phyloP scores from a whole-genome alignment of 2,113 vertebrate genomes.

The Oreochromis tanganicae region DNA sequence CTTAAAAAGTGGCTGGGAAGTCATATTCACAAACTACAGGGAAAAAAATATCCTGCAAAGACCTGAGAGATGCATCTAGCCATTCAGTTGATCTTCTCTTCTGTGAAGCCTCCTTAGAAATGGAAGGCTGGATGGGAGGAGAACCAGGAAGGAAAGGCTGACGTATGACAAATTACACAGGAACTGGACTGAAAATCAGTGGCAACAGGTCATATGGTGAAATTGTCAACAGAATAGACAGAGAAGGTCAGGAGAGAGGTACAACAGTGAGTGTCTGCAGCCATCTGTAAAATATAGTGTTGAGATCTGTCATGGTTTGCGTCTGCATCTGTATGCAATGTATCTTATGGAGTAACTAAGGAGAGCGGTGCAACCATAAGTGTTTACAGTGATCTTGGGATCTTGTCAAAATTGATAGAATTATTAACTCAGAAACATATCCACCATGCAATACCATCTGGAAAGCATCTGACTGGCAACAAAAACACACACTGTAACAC shows the following conservation, averaged over 20 bases:
- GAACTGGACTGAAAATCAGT: neutral
- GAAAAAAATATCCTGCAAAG: accelerated
- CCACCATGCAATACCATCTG: neutral
- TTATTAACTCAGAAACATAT: neutral
- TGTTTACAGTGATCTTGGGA: accelerated
- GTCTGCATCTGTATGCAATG: accelerated
- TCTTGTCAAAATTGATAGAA: accelerated
- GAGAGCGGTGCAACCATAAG: neutral
- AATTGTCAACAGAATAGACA: neutral
- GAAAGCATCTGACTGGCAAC: neutral
- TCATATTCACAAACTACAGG: accelerated
- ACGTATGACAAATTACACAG: neutral
- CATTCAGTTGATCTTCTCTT: neutral
- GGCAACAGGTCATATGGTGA: accelerated
- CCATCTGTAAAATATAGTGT: neutral
- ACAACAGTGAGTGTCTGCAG: neutral
- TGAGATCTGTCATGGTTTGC: neutral
- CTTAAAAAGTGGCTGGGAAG: neutral
- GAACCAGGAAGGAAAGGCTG: neutral
- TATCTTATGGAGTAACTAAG: accelerated
- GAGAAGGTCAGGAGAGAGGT: neutral
- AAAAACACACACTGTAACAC: accelerated
- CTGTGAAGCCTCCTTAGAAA: neutral
- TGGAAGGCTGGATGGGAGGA: neutral
- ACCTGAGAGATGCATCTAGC: neutral